phyloP scores from a whole-genome alignment of 2,888 invertebrate species.

The Pseudolycoriella hygida region DNA sequence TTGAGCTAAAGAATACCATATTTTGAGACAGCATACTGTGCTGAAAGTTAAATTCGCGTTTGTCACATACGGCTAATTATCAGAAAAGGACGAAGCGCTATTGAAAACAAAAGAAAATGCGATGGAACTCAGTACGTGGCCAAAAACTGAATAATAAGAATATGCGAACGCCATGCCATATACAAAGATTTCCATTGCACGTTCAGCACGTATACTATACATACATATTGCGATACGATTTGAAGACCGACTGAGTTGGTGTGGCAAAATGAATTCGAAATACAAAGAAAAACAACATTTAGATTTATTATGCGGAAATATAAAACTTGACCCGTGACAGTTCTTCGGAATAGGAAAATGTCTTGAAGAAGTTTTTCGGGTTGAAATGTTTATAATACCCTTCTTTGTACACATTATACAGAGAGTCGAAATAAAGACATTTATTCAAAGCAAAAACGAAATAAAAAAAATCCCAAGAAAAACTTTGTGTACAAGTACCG shows the following conservation, averaged over 20 bases:
- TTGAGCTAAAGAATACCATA: too few relatives aligned
- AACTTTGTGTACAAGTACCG: too few relatives aligned
- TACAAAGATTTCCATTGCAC: background rate
- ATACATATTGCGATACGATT: background rate
- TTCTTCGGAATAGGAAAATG: constrained; percentile 1
- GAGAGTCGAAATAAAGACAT: background rate
- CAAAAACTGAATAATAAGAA: too few relatives aligned
- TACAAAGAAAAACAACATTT: constrained; percentile 1
- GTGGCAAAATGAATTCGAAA: background rate
- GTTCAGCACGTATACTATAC: background rate
- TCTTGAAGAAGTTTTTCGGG: background rate
- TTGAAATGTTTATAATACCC: background rate
- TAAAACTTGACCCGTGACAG: constrained; percentile 9
- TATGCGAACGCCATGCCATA: too few relatives aligned
- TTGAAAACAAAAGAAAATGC: too few relatives aligned
- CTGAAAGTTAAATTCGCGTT: too few relatives aligned
- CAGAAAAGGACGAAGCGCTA: too few relatives aligned
- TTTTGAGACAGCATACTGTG: too few relatives aligned
- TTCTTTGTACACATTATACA: background rate
- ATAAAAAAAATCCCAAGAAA: background rate
- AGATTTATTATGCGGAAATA: constrained; percentile 9
- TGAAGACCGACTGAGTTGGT: too few relatives aligned
- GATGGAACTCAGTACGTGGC: too few relatives aligned
- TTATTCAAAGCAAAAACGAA: background rate
- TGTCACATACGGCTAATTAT: too few relatives aligned